Evolutionary conservation across 2,888 invertebrate species (phyloP).

Genomic region (Cantharis rustica): DNA sequence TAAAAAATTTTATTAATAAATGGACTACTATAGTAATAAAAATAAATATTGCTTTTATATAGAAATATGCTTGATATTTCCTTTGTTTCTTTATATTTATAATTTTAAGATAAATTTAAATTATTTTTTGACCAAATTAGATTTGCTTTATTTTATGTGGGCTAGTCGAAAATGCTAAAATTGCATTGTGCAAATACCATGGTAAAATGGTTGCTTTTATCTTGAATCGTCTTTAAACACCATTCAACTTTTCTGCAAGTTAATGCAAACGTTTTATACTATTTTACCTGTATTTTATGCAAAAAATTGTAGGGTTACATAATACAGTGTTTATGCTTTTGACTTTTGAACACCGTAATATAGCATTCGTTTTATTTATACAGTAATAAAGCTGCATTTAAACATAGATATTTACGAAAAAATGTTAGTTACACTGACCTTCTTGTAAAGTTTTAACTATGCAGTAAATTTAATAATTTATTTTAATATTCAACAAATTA

Average conservation of each 20-base stretch:
- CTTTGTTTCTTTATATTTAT: conserved; percentile 19
- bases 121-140: conserved; percentile 32
- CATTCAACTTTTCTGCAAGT: conserved; percentile 11
- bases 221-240: conserved; percentile 15
- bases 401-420: background rate
- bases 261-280: background rate
- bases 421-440: background rate
- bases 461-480: conserved; percentile 20
- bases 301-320: background rate
- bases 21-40: conserved; percentile 19
- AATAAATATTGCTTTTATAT: conserved; percentile 27
- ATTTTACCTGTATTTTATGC: background rate
- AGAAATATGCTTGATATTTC: conserved; percentile 21
- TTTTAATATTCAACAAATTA: conserved; percentile 16
- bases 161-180: conserved; percentile 38
- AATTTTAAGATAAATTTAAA: conserved; percentile 25
- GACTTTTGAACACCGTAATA: background rate
- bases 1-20: conserved; percentile 8
- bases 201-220: conserved; percentile 18
- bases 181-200: conserved; percentile 7
- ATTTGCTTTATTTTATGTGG: conserved; percentile 38
- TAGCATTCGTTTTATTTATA: background rate
- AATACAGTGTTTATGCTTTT: background rate
- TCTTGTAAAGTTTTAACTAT: conserved; percentile 15
- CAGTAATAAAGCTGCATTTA: background rate